Percentiles rank a stretch among this genome's conserved stretches.
phyloP scores from a whole-genome alignment of 2,888 invertebrate species.

The Ceriagrion tenellum region DNA sequence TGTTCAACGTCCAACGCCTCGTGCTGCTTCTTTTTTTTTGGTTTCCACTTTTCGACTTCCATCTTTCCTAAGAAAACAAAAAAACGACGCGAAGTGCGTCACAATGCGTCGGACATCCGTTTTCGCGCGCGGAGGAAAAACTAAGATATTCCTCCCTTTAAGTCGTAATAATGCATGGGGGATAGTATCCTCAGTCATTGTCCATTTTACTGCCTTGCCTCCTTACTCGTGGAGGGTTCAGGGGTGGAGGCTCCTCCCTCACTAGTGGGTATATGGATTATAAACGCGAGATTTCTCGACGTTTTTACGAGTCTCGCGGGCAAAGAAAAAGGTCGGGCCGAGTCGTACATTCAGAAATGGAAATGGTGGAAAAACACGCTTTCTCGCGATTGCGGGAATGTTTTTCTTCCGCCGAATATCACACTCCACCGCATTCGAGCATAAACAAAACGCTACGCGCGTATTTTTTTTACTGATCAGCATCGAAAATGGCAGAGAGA shows the following conservation, averaged over 20 bases:
- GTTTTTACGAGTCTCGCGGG: background rate
- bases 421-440: too few species aligned
- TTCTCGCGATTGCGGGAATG: background rate
- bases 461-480: too few species aligned
- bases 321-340: background rate
- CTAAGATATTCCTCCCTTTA: background rate
- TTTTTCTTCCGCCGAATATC: background rate
- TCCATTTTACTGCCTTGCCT: background rate
- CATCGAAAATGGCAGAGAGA: too few species aligned
- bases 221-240: background rate
- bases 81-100: too few species aligned
- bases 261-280: background rate
- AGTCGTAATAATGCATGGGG: background rate
- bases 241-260: too few species aligned
- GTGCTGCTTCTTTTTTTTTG: background rate
- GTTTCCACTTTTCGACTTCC: background rate
- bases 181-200: background rate
- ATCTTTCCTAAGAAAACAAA: background rate
- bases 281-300: background rate
- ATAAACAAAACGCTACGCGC: too few species aligned
- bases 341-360: background rate
- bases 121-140: background rate
- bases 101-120: background rate
- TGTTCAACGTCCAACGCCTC: too few species aligned
- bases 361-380: background rate